These are phyloP conservation scores for Gobio gobio DNA, from an alignment of 2,113 vertebrate species.

Conservation along the genomic window DNA sequence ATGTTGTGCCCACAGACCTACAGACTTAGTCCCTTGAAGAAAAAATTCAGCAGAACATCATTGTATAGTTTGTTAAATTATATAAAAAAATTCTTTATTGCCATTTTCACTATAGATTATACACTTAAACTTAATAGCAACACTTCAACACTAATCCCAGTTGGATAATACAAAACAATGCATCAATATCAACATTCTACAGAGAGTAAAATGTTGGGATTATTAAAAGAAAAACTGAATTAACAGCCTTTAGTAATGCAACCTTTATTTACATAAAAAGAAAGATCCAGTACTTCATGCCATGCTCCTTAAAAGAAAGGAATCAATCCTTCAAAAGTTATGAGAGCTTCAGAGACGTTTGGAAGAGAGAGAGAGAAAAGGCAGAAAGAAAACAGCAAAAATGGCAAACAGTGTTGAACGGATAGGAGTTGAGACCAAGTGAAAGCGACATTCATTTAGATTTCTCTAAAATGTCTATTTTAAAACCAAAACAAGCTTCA, in stretches of 20 bases:
- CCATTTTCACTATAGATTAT: slow-evolving; percentile 73
- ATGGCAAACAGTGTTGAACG: slow-evolving; percentile 6
- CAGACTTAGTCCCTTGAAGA: not conserved
- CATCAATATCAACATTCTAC: slow-evolving; percentile 59
- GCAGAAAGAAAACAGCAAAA: slow-evolving; percentile 65
- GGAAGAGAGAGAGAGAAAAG: slow-evolving; percentile 18
- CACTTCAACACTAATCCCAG: slow-evolving; percentile 64
- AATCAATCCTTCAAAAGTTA: slow-evolving; percentile 81
- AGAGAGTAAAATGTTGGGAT: slow-evolving; percentile 48
- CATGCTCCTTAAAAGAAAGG: slow-evolving; percentile 85
- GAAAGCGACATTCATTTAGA: slow-evolving; percentile 65
- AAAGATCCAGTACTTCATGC: slow-evolving; percentile 90
- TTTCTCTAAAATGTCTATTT: slow-evolving; percentile 72
- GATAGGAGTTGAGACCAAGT: slow-evolving; percentile 50
- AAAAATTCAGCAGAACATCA: slow-evolving; percentile 1
- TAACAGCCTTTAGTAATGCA: slow-evolving; percentile 78
- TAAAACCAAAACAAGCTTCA: slow-evolving; percentile 52
- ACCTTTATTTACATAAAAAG: slow-evolving; percentile 98
- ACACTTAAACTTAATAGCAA: slow-evolving; percentile 68
- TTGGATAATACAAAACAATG: slow-evolving; percentile 71
- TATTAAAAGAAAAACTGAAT: slow-evolving; percentile 55
- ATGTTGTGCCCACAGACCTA: no score
- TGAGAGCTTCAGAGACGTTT: slow-evolving; percentile 71
- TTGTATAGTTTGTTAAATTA: slow-evolving; percentile 67
- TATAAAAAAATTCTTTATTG: slow-evolving; percentile 75